Base-by-base conservation (phyloP, 2,113 vertebrate species). In the Lethenteron camtschaticum region DNA sequence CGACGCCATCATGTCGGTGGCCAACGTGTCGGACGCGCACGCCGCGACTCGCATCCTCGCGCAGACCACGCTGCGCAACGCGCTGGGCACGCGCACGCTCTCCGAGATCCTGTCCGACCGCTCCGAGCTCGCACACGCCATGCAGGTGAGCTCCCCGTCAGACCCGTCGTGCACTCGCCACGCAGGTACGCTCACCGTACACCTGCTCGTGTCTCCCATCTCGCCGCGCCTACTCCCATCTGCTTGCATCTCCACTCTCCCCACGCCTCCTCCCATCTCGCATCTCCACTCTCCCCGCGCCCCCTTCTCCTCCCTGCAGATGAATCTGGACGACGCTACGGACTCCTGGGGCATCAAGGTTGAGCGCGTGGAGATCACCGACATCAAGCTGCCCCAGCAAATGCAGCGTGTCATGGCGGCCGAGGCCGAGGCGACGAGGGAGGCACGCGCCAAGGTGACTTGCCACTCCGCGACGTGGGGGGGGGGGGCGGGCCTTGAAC, bases 341-440 rank as follows among this genome's bases (percentile, higher is more conserved):
- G 77, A 84, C 68, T 73, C 76, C 1, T 88, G 87, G 87, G 88
- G 88, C 2, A 85, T 89, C 74, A 82, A 74, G 69, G 86, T 89
- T 76, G 83, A 86, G 56, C 77, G 78, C 1, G 87, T 88, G 72
- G 89, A 90, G 75, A 85, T 90, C 72, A 90, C 83, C 73, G 88
- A 89, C 0, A 81, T 90, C 71, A 82, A 81, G 59, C 80, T 92
- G 58, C 89, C 88, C 0, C 57, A 79, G 13, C 84, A 85, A 75
- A 75, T 89, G 77, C 88, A 94, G 80, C 83, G 84, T 74, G 84
- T 83, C 70, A 88, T 88, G 86, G 87, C 86, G 0, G 84, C 86
- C 0, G 84, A 92, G 77, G 89, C 88, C 1, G 86, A 90, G 73
- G 85, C 88, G 69, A 79, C 76, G 8, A 72, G 72, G 68, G 84